Percentiles rank a stretch among this genome's conserved stretches.
Conservation (phyloP, 2,888 invertebrate species). For the Molorchus minor region DNA sequence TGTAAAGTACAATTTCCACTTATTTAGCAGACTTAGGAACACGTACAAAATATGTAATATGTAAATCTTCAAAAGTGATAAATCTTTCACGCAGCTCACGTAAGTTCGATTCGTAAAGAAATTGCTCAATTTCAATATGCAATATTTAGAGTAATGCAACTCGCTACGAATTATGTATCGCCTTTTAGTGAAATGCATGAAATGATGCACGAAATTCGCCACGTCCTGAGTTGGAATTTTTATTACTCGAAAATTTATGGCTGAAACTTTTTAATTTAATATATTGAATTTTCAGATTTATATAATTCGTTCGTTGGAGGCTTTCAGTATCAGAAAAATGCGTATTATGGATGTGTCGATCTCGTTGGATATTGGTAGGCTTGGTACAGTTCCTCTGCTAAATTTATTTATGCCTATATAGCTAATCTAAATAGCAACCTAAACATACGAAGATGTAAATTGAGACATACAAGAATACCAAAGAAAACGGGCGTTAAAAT, state of each 20-base stretch:
- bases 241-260: no score
- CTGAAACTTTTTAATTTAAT: background rate
- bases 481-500: no score
- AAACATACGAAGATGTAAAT: no score
- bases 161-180: background rate
- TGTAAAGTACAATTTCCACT: slow-evolving; percentile 23
- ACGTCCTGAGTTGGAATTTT: no score
- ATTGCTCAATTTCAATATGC: slow-evolving; percentile 12
- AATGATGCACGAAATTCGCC: no score
- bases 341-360: no score
- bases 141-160: background rate
- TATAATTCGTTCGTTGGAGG: background rate
- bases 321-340: background rate
- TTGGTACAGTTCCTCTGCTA: no score
- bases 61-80: slow-evolving; percentile 21
- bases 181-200: background rate
- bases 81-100: slow-evolving; percentile 15
- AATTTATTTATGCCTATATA: no score
- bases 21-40: slow-evolving; percentile 26
- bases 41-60: slow-evolving; percentile 23
- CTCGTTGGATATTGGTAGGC: no score
- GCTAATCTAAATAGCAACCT: no score
- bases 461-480: no score
- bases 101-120: slow-evolving; percentile 12
- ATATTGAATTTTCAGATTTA: background rate